Evolutionary conservation across 2,797 vertebrate genomes (phyloP), one percentile per base, ranked within the genome.

Genomic region (Hoplostethus atlanticus): DNA sequence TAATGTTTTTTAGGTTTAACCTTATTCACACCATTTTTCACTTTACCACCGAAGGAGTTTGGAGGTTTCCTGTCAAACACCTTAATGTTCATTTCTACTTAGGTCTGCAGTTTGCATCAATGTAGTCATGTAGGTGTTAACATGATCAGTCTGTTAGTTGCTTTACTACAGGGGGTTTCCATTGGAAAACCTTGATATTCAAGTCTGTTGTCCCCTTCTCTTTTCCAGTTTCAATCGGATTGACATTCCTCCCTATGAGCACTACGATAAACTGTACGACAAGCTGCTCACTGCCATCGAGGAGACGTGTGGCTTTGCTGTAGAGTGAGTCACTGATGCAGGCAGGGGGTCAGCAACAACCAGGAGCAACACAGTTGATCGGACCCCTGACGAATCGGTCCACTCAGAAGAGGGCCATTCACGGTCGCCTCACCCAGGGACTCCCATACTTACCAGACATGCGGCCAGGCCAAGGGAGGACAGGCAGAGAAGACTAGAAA

Each of bases 181-280:
- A 34, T 12, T 3, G n/a, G 3, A 21, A 17, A 7, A 36, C 11
- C 8, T 61, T 21, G 30, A 11, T 17, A 16, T 16, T 64, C 30
- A 64, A 1, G 40, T 36, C 28, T 48, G 2, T 30, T 58, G 21
- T 53, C 10, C 13, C 0, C 8, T 12, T 66, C 13, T 73, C 9
- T 62, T 16, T 42, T 53, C 21, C 91, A 99, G 98, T 90, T 99
- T 99, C 87, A 99, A 99, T 87, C 95, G 98, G 86, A 96, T 99
- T 60, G 98, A 99, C 97, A 97, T 99, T 96, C 98, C 98, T 63
- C 96, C 97, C 0, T 99, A 99, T 2, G 98, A 99, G 91, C 96
- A 90, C 83, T 99, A 99, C 13, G 97, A 99, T 84, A 99, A 98
- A 93, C 95, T 99, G 9, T 98, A 98, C 60, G 97, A 98, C 93